Percentiles rank a stretch among this genome's conserved stretches.
phyloP scores from a whole-genome alignment of 2,888 invertebrate species.

The Holacanthella duospinosa region DNA sequence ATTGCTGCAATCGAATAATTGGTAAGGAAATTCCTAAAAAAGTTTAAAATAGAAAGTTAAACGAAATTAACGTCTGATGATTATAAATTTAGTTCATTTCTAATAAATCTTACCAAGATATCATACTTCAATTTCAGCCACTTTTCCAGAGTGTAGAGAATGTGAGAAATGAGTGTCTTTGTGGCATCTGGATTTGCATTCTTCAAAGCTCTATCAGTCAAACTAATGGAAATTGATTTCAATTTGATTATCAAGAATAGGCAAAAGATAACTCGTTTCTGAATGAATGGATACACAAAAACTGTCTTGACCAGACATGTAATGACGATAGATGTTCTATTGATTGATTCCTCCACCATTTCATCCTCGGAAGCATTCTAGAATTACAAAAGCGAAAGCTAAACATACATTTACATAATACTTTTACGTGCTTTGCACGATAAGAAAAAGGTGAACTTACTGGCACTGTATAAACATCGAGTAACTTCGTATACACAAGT shows the following conservation, averaged over 20 bases:
- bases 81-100: conserved; percentile 7
- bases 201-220: conserved; percentile 21
- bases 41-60: conserved; percentile 25
- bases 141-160: conserved; percentile 22
- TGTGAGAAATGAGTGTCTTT: conserved; percentile 21
- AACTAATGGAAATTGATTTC: conserved; percentile 44
- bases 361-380: conserved; percentile 36
- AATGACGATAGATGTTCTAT: conserved; percentile 50
- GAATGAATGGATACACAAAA: conserved; percentile 46
- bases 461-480: conserved; percentile 7
- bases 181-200: conserved; percentile 16
- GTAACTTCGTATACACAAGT: neutral
- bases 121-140: conserved; percentile 13
- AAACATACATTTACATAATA: neutral
- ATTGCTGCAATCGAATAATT: conserved; percentile 40
- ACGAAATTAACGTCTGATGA: neutral
- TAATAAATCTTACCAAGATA: conserved; percentile 11
- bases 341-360: conserved; percentile 50
- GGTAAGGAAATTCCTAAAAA: conserved; percentile 42
- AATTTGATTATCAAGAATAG: conserved; percentile 48
- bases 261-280: conserved; percentile 48
- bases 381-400: neutral
- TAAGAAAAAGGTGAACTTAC: no score
- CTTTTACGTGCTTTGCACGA: neutral
- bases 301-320: conserved; percentile 50